Evolutionary conservation across 1,140 invertebrate species (phyloP).

Genomic region (Zaprionus camerounensis): DNA sequence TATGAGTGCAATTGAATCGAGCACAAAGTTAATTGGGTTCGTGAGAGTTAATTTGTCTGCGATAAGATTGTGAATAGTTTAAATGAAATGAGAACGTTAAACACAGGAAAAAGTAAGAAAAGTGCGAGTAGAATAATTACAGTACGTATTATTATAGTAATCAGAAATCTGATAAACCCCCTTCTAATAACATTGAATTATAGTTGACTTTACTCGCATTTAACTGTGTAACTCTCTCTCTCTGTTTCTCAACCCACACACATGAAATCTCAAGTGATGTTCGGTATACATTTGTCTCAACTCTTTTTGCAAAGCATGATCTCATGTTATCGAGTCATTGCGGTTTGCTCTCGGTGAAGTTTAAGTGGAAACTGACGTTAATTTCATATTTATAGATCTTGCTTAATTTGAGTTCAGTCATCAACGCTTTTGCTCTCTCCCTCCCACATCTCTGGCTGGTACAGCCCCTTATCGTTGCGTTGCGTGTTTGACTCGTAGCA

Average conservation of each 20-base stretch:
- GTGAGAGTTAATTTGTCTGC: constrained; percentile 31
- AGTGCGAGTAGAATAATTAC: neutral
- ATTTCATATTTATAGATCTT: constrained; percentile 52
- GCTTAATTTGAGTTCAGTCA: constrained; percentile 11
- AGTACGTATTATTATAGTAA: neutral
- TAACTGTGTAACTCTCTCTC: neutral
- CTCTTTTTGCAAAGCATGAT: constrained; percentile 43
- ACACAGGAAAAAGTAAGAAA: neutral
- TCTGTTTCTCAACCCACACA: neutral
- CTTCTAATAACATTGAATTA: neutral
- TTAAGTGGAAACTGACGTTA: constrained; percentile 25
- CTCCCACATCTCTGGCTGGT: neutral
- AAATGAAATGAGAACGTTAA: constrained; percentile 1
- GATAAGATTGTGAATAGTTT: constrained; percentile 22
- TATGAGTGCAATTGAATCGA: constrained; percentile 28
- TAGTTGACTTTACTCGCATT: neutral
- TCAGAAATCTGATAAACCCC: neutral
- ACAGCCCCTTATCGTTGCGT: constrained; percentile 23
- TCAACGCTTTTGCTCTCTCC: neutral
- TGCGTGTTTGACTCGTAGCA: constrained; percentile 48
- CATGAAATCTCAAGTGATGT: neutral
- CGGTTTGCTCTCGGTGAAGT: constrained; percentile 25
- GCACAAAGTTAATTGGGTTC: constrained; percentile 33
- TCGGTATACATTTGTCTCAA: constrained; percentile 10
- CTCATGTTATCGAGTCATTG: constrained; percentile 50